Evolutionary conservation across 2,113 vertebrate species (phyloP).

Genomic region (Typhlomys cinereus): DNA sequence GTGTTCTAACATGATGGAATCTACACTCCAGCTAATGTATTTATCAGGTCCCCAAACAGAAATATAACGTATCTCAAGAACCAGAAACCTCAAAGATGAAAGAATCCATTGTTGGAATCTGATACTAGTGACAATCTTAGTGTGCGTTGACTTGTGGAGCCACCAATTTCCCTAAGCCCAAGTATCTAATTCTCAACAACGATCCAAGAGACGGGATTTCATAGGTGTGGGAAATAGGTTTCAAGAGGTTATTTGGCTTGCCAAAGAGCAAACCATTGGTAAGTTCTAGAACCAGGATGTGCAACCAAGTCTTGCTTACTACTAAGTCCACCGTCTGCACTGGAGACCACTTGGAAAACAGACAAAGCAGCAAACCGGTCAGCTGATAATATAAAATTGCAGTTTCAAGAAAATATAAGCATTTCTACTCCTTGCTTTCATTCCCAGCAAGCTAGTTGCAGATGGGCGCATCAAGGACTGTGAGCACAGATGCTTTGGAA

Average conservation of each 20-base stretch:
- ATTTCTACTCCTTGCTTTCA: neutral
- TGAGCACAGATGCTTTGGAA: neutral
- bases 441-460: neutral
- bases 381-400: neutral
- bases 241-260: neutral
- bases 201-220: neutral
- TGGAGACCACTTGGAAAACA: neutral
- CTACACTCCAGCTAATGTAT: too few species aligned
- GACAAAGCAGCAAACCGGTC: neutral
- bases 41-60: neutral
- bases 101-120: neutral
- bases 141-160: neutral
- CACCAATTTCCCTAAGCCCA: neutral
- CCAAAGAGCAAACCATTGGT: neutral
- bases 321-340: neutral
- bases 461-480: neutral
- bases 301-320: neutral
- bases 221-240: neutral
- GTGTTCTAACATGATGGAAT: neutral
- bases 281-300: neutral
- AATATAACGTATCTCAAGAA: neutral
- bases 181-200: neutral
- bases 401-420: neutral
- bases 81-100: neutral
- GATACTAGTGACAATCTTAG: neutral